Conservation (phyloP, 2,888 invertebrate species). For the Celastrina argiolus region DNA sequence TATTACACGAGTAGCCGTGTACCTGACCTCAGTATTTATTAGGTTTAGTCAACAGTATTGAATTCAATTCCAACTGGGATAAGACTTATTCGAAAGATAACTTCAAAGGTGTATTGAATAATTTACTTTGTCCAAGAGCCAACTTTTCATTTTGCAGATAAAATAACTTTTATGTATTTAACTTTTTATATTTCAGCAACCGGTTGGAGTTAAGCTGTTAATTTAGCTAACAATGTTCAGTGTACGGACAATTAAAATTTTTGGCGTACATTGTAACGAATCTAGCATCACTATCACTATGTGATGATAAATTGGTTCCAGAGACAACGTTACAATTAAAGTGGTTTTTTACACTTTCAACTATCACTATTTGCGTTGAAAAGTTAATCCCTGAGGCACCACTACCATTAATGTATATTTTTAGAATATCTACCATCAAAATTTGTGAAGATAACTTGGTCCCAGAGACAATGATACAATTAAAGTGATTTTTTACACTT, state of each 20-base stretch:
- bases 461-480: no score
- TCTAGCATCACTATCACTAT: no score
- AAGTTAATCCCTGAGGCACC: not conserved
- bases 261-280: not conserved
- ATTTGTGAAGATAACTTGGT: not conserved
- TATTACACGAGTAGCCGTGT: not conserved
- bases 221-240: not conserved
- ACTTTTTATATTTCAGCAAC: not conserved
- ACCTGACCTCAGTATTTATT: constrained; percentile 1
- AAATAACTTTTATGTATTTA: not conserved
- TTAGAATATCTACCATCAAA: not conserved
- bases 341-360: constrained; percentile 4
- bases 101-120: not conserved
- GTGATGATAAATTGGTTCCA: not conserved
- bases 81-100: constrained; percentile 6
- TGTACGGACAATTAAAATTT: not conserved
- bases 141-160: not conserved
- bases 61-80: not conserved
- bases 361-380: no score
- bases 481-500: constrained; percentile 13
- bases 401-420: not conserved
- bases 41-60: not conserved
- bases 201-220: not conserved
- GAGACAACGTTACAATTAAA: not conserved
- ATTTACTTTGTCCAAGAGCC: not conserved